These are phyloP conservation scores for Lutjanus argentimaculatus DNA, from an alignment of 2,797 vertebrate genomes.

Conservation along the genomic window DNA sequence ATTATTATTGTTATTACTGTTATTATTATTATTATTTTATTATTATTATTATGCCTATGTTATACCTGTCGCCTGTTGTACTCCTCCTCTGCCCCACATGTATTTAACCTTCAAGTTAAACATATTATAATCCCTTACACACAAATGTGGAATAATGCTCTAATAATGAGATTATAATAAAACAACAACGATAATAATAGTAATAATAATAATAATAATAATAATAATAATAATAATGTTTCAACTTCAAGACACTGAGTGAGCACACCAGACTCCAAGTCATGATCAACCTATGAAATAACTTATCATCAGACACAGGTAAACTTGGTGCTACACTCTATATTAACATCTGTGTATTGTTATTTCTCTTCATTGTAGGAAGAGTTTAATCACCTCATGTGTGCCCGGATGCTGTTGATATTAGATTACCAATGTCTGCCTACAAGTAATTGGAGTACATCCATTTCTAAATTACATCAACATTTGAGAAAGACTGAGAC, in stretches of 20 bases:
- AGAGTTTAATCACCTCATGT: not conserved
- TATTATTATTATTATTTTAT: no score
- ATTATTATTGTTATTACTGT: no score
- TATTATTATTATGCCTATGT: no score
- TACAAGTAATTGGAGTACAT: not conserved
- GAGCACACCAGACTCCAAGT: not conserved
- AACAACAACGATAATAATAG: not conserved
- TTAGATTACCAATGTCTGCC: not conserved
- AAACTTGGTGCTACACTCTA: no score
- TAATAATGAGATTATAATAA: no score
- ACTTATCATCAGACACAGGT: not conserved
- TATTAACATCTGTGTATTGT: not conserved
- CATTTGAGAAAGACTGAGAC: not conserved
- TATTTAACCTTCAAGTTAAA: not conserved
- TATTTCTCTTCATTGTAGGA: not conserved
- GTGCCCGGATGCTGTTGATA: not conserved
- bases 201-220: no score
- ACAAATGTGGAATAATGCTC: not conserved
- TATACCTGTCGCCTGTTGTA: not conserved
- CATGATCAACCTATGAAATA: not conserved
- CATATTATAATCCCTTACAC: not conserved
- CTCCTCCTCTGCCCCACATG: not conserved
- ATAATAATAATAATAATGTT: not conserved
- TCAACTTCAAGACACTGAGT: not conserved
- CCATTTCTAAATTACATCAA: not conserved